Evolutionary conservation across 2,797 vertebrate genomes (phyloP), one percentile per base, ranked within the genome.

Genomic region (Zalophus californianus): DNA sequence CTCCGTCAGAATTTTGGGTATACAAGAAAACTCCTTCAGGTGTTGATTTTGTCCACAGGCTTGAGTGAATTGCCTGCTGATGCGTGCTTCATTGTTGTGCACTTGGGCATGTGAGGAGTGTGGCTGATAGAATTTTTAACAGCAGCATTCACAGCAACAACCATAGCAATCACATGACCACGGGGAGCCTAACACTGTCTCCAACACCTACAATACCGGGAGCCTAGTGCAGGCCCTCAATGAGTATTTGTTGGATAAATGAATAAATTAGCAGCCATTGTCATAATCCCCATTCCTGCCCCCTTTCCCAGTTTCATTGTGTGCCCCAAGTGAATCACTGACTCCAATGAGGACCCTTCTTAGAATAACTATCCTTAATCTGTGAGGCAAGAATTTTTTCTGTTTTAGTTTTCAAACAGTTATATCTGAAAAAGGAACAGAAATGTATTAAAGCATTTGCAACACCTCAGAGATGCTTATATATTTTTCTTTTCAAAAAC

Each of bases 51-150:
- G 12, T 62, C 32, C 12, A 25, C 7, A 11, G 0, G 2, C 9
- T 60, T 60, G 41, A 50, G 50, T 54, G 75, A 75, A 13, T 66
- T 50, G 4, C 56, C 18, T 23, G 70, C 48, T 58, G 25, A 35
- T 1, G 0, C 15, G 35, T 5, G 20, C 16, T 3, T 1, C 27
- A 35, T 20, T 0, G 3, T 1, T 1, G 9, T 11, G 7, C 0
- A 14, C 44, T 32, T 16, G 8, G 10, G 11, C 44, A 1, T 50
- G 2, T 41, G 0, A 4, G 27, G 21, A 4, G 0, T 20, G 48
- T 10, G 32, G 32, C 32, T 13, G 32, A 12, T 48, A 13, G 11
- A 13, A n/a, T 44, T 32, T 32, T 21, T 62, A 38, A 66, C 5
- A n/a, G 5, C n/a, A 78, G 15, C 18, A 20, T 20, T n/a, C 48